These are phyloP conservation scores for Criorhina ranunculi DNA, from an alignment of 2,888 invertebrate species.

Conservation along the genomic window DNA sequence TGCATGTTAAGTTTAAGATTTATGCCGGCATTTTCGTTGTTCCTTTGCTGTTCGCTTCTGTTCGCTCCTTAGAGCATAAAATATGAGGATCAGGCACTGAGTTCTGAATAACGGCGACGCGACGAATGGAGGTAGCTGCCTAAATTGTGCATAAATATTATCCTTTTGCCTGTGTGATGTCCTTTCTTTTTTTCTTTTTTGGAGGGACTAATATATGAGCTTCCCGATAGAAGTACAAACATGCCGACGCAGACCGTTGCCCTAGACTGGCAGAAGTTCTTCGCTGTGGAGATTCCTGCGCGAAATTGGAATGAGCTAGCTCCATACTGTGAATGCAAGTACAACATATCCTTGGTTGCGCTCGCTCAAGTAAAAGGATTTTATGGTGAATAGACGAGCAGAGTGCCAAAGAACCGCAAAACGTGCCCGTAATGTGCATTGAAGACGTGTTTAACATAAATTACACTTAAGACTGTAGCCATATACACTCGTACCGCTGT, in stretches of 20 bases:
- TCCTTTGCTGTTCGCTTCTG: constrained; percentile 46
- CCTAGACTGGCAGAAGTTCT: neutral
- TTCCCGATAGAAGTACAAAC: constrained; percentile 56
- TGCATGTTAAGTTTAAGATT: constrained; percentile 73
- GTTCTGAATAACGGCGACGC: constrained; percentile 51
- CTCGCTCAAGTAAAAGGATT: constrained; percentile 54
- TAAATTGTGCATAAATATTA: constrained; percentile 75
- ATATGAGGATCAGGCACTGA: constrained; percentile 57
- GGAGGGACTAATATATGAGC: constrained; percentile 63
- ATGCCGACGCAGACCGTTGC: constrained; percentile 7
- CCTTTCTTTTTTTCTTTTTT: neutral
- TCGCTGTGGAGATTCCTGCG: neutral
- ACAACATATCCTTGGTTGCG: constrained; percentile 21
- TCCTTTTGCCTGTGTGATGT: constrained; percentile 51
- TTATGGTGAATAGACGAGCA: constrained; percentile 44
- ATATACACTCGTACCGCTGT: constrained; percentile 9
- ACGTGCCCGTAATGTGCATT: constrained; percentile 77
- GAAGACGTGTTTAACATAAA: constrained; percentile 78
- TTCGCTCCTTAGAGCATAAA: constrained; percentile 51
- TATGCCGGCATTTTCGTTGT: constrained; percentile 72
- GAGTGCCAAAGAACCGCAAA: constrained; percentile 72
- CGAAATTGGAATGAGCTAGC: neutral
- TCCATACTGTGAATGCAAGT: neutral
- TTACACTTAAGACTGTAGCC: constrained; percentile 75
- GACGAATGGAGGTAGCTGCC: constrained; percentile 67